These are phyloP conservation scores for Glaucidium brasilianum DNA, from an alignment of 2,113 vertebrate species.

Conservation along the genomic window DNA sequence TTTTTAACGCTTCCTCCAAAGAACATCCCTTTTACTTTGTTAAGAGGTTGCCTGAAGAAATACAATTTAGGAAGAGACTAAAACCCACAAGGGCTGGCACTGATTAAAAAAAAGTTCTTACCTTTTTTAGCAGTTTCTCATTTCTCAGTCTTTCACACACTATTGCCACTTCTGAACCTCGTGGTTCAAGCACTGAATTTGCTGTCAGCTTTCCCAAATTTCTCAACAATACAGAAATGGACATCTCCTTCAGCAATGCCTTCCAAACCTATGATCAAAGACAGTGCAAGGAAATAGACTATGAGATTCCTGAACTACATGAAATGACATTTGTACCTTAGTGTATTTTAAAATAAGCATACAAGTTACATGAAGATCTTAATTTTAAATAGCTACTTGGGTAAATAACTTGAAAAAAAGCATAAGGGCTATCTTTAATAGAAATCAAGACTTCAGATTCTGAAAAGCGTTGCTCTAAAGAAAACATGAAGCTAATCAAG, in stretches of 20 bases:
- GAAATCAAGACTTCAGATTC: background rate
- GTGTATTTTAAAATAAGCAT: background rate
- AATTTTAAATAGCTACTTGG: background rate
- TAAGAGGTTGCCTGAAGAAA: background rate
- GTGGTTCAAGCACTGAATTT: slow-evolving; percentile 82
- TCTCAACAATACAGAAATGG: slow-evolving; percentile 80
- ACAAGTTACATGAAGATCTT: background rate
- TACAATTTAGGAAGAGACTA: background rate
- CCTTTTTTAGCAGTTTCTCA: slow-evolving; percentile 85
- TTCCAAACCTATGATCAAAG: slow-evolving; percentile 82
- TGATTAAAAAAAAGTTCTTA: background rate
- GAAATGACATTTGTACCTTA: background rate
- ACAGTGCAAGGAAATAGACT: background rate
- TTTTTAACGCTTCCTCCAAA: background rate
- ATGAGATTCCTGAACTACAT: background rate
- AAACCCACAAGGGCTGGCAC: background rate
- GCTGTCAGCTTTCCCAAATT: slow-evolving; percentile 89
- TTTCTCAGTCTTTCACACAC: slow-evolving; percentile 89
- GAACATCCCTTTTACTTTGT: background rate
- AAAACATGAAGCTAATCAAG: background rate
- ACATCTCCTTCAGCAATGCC: slow-evolving; percentile 91
- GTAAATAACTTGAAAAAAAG: background rate
- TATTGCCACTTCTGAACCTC: slow-evolving; percentile 78
- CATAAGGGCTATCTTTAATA: background rate
- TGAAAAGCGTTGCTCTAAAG: background rate